phyloP scores from a whole-genome alignment of 2,888 invertebrate species.

The Micoletzkya japonica region DNA sequence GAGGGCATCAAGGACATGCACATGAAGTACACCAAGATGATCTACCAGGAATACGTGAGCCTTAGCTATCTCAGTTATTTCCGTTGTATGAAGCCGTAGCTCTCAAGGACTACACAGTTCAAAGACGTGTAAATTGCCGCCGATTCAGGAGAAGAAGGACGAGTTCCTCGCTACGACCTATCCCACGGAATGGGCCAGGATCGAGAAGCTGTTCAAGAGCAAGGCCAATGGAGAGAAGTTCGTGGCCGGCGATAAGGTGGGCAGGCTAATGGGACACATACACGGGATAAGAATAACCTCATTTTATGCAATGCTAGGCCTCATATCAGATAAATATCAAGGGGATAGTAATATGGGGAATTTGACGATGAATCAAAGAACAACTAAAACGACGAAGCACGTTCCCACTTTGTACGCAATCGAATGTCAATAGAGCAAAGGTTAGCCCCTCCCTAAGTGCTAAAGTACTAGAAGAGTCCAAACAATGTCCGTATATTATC shows the following conservation, averaged over 20 bases:
- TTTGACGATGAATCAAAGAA: too few relatives aligned
- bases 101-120: too few relatives aligned
- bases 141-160: constrained; percentile 34
- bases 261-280: neutral
- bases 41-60: constrained; percentile 42
- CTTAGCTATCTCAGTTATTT: too few relatives aligned
- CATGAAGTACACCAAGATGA: constrained; percentile 43
- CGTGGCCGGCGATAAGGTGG: constrained; percentile 42
- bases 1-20: constrained; percentile 47
- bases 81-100: too few relatives aligned
- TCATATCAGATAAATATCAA: neutral
- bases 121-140: too few relatives aligned
- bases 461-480: too few relatives aligned
- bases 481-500: too few relatives aligned
- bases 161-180: constrained; percentile 39
- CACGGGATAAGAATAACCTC: neutral
- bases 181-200: constrained; percentile 37
- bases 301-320: neutral
- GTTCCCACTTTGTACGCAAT: too few relatives aligned
- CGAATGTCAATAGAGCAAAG: too few relatives aligned
- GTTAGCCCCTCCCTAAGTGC: too few relatives aligned
- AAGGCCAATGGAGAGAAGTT: constrained; percentile 45
- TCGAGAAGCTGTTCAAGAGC: constrained; percentile 47
- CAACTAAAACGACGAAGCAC: too few relatives aligned
- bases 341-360: neutral